Conservation (phyloP, 2,113 vertebrate genomes). For the Zosterops japonicus region DNA sequence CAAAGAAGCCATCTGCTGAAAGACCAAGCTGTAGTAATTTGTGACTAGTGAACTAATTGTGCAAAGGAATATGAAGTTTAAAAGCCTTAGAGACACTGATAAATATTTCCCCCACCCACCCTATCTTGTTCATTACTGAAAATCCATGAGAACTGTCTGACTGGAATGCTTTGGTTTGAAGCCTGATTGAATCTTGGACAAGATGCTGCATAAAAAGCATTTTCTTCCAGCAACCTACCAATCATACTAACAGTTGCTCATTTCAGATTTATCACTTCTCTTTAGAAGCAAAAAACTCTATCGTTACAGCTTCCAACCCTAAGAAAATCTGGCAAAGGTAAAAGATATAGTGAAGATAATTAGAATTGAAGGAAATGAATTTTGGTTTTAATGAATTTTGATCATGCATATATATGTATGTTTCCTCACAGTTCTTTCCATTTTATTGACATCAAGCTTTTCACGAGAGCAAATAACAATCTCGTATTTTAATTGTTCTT, state of each 20-base stretch:
- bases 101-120: conserved; percentile 62
- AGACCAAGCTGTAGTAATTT: not conserved
- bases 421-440: not conserved
- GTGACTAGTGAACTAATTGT: conserved; percentile 14
- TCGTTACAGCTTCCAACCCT: conserved; percentile 17
- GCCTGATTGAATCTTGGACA: conserved; percentile 72
- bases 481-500: not conserved
- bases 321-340: conserved; percentile 64
- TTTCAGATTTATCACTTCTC: conserved; percentile 70
- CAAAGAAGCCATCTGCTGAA: not conserved
- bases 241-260: conserved; percentile 69
- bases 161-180: conserved; percentile 71
- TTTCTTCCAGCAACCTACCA: conserved; percentile 67
- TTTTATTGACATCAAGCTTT: not conserved
- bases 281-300: conserved; percentile 54
- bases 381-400: not conserved
- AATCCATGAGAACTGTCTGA: conserved; percentile 67
- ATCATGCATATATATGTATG: not conserved
- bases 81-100: conserved; percentile 55
- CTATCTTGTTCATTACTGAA: conserved; percentile 60
- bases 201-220: conserved; percentile 38
- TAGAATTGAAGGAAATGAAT: conserved; percentile 14
- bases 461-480: not conserved
- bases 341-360: conserved; percentile 33
- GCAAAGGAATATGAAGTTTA: conserved; percentile 32